Evolutionary conservation across 2,888 invertebrate genomes (phyloP).

Genomic region (Drosophila ezoana): DNA sequence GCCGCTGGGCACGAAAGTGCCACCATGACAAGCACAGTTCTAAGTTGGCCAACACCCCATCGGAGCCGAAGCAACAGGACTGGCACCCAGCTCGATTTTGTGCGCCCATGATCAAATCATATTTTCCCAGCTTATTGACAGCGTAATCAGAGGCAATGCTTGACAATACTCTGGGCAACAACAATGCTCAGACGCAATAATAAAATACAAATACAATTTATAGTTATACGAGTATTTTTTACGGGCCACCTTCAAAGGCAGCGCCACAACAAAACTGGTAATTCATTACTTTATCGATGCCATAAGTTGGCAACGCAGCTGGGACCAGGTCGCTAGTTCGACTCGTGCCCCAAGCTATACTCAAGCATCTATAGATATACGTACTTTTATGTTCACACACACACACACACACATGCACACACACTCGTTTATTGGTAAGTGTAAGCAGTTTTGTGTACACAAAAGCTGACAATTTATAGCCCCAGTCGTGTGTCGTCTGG

Average conservation of each 20-base stretch:
- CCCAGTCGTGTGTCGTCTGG: conserved; percentile 57
- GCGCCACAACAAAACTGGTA: conserved; percentile 58
- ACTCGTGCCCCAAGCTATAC: neutral
- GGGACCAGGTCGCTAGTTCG: conserved; percentile 60
- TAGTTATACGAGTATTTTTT: conserved; percentile 57
- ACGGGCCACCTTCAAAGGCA: conserved; percentile 24
- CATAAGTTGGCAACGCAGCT: conserved; percentile 77
- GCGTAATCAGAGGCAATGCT: conserved; percentile 76
- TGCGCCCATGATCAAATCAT: conserved; percentile 60
- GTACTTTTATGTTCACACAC: neutral
- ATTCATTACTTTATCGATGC: conserved; percentile 83
- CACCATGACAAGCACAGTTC: conserved; percentile 82
- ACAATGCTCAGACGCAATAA: conserved; percentile 58
- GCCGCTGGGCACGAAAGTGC: conserved; percentile 71
- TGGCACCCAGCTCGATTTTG: conserved; percentile 28
- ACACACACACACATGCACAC: conserved; percentile 1
- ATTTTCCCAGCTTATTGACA: conserved; percentile 80
- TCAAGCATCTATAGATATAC: conserved; percentile 20
- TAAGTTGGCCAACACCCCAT: conserved; percentile 68
- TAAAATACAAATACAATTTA: conserved; percentile 77
- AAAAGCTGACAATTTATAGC: conserved; percentile 77
- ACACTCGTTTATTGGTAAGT: conserved; percentile 27
- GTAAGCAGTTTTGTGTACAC: conserved; percentile 62
- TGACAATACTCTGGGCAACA: conserved; percentile 53
- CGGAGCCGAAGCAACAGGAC: conserved; percentile 56